These are phyloP conservation scores for Busseola fusca DNA, from an alignment of 2,888 invertebrate species.

Conservation along the genomic window DNA sequence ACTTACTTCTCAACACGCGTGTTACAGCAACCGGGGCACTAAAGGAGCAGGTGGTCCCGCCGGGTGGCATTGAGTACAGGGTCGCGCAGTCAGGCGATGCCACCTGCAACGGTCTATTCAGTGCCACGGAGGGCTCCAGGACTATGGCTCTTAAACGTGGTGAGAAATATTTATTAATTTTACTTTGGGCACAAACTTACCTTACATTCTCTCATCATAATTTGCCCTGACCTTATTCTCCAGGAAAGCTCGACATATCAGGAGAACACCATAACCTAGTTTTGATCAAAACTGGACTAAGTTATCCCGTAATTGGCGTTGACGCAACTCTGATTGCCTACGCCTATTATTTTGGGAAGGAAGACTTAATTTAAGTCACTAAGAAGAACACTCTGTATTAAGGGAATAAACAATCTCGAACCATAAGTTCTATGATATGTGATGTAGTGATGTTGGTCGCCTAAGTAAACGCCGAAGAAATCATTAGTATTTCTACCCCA, in stretches of 20 bases:
- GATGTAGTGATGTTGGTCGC: too few species aligned
- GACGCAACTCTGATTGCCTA: background rate
- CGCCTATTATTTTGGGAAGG: background rate
- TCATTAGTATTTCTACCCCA: background rate
- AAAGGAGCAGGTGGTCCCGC: constrained; percentile 75
- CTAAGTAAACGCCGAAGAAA: background rate
- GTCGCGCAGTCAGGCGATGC: constrained; percentile 98
- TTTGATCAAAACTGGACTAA: background rate
- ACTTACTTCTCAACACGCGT: constrained; percentile 58
- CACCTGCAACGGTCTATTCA: constrained; percentile 97
- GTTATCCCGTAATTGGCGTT: too few species aligned
- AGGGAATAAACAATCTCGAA: background rate
- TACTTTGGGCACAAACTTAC: background rate
- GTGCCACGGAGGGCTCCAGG: constrained; percentile 95
- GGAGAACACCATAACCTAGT: too few species aligned
- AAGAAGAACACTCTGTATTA: background rate
- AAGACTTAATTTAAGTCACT: background rate
- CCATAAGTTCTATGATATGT: too few species aligned
- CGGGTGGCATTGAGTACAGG: constrained; percentile 92
- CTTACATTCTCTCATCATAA: background rate
- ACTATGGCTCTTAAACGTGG: constrained; percentile 95
- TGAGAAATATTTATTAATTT: constrained; percentile 65
- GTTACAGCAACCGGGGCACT: constrained; percentile 77
- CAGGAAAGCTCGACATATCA: background rate
- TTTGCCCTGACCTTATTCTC: background rate